Base-by-base conservation (phyloP, 92 coral and sea anemone species). In the Zoanthus solanderi region DNA sequence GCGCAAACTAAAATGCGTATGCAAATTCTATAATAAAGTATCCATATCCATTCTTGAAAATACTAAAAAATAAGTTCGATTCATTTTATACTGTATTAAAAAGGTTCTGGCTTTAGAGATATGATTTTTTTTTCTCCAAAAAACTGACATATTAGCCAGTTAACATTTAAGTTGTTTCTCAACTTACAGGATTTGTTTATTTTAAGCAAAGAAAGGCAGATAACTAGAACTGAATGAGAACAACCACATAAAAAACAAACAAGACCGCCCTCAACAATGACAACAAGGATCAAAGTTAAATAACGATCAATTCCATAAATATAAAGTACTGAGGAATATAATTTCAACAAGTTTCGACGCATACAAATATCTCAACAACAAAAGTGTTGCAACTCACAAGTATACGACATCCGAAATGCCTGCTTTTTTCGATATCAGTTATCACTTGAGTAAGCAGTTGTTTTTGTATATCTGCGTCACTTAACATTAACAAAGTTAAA, bases 401-500 rank as follows among this genome's bases (percentile, higher is more conserved):
- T 3, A 50, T 4, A 50, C 56, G 56, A 50, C 56, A 11, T 63
- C 9, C 29, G 28, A 63, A 63, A 63, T 63, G 29, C n/a, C 69
- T 63, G 69, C 29, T n/a, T 63, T n/a, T 63, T 50, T 50, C 10
- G 56, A 50, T 37, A 37, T 37, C n/a, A 58, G 37, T 67, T 23
- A 30, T 34, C 6, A 9, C n/a, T 69, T 0, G 46, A 69, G 47
- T 44, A 14, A 69, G 16, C 75, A 69, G 15, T 67, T 67, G 4
- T 37, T 50, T 50, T 3, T 50, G 13, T 34, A 69, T 31, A 0
- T 11, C 16, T 29, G 75, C 75, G 45, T 69, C 46, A 69, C 75
- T 69, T 69, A 69, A 69, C 75, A 11, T 44, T 30, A 69, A 69
- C 75, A 32, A 69, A 69, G 12, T 30, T 69, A 30, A 69, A 30